These are phyloP conservation scores for Yponomeuta sedellus DNA, from an alignment of 2,888 invertebrate species.

Conservation along the genomic window DNA sequence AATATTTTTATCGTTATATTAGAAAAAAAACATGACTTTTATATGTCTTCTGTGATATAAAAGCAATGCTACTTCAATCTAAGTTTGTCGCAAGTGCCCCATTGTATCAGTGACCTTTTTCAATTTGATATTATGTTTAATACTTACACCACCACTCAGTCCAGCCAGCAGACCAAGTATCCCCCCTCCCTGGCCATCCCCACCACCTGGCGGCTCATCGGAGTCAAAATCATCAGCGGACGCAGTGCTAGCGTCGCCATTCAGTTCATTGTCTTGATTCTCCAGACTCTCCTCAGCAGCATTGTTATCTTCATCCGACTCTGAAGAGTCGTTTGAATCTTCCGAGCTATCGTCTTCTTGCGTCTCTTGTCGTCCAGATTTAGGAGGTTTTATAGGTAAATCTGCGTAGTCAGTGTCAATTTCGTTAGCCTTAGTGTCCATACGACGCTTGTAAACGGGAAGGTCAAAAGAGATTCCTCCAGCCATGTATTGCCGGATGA, in stretches of 20 bases:
- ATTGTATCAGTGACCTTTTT: no score
- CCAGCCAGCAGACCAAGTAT: slow-evolving; percentile 62
- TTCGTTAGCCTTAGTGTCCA: slow-evolving; percentile 39
- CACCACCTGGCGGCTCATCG: slow-evolving; percentile 57
- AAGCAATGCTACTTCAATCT: no score
- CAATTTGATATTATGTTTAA: background rate
- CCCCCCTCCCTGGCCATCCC: slow-evolving; percentile 68
- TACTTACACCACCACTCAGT: slow-evolving; percentile 64
- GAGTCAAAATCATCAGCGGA: slow-evolving; percentile 42
- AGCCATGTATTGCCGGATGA: background rate
- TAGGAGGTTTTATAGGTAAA: slow-evolving; percentile 34
- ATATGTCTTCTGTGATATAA: no score
- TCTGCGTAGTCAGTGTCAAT: slow-evolving; percentile 40
- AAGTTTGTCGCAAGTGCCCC: no score
- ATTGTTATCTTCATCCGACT: slow-evolving; percentile 25
- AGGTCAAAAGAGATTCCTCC: slow-evolving; percentile 2
- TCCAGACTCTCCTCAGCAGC: slow-evolving; percentile 23
- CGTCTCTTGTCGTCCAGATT: slow-evolving; percentile 46
- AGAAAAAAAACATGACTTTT: no score
- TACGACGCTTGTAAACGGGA: slow-evolving; percentile 31
- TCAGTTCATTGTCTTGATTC: slow-evolving; percentile 30
- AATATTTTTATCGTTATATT: no score
- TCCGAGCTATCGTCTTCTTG: slow-evolving; percentile 25
- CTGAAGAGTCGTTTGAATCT: slow-evolving; percentile 19
- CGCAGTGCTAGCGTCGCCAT: slow-evolving; percentile 32